phyloP scores from a whole-genome alignment of 2,888 invertebrate species.

The Odontocolon sp. region DNA sequence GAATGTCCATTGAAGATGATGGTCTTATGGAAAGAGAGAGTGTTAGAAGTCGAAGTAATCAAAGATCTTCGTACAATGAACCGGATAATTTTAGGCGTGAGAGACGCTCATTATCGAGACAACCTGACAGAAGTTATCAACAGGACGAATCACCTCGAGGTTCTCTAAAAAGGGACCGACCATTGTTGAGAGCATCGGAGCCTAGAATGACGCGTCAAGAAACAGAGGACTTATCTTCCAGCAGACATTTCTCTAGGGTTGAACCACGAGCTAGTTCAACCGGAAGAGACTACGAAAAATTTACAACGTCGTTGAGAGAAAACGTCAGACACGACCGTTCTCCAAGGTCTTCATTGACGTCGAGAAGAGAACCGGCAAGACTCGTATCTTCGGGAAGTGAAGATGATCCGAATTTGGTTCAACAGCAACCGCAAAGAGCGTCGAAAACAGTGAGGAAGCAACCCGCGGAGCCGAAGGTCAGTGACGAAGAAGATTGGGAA shows the following conservation, averaged over 20 bases:
- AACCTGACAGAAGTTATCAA: constrained; percentile 30
- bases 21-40: constrained; percentile 46
- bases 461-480: constrained; percentile 68
- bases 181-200: constrained; percentile 46
- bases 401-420: constrained; percentile 62
- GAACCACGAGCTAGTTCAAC: constrained; percentile 63
- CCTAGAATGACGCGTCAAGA: constrained; percentile 44
- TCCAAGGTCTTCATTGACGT: constrained; percentile 62
- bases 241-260: constrained; percentile 24
- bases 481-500: constrained; percentile 78
- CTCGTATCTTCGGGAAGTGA: constrained; percentile 74
- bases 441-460: constrained; percentile 52
- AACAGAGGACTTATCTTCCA: constrained; percentile 62
- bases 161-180: constrained; percentile 50
- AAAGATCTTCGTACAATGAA: constrained; percentile 60
- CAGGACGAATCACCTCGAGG: constrained; percentile 43
- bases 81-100: constrained; percentile 57
- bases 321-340: constrained; percentile 45
- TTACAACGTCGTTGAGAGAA: constrained; percentile 57
- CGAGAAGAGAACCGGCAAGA: constrained; percentile 64
- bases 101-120: constrained; percentile 65
- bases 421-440: constrained; percentile 35
- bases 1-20: constrained; percentile 61
- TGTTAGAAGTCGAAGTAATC: constrained; percentile 63
- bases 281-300: constrained; percentile 31